A percentile compares a stretch with the other conserved stretches of the same genome.
These are phyloP conservation scores for Meleagris gallopavo DNA, from an alignment of 2,113 vertebrate species.

Conservation along the genomic window DNA sequence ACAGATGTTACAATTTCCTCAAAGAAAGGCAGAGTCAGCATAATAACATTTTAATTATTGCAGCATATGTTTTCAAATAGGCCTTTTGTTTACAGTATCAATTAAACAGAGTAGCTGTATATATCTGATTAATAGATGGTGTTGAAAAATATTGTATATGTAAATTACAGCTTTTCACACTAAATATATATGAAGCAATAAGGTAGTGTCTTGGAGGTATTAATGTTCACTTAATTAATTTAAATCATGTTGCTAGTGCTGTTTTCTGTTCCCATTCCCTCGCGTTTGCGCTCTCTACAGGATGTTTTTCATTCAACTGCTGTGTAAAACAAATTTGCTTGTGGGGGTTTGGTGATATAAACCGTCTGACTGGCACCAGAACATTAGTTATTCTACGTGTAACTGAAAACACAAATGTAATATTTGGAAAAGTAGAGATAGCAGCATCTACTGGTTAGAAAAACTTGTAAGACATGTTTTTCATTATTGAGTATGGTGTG, in stretches of 20 bases:
- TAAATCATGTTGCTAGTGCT: conserved; percentile 61
- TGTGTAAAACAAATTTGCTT: conserved; percentile 73
- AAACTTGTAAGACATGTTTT: rapidly evolving
- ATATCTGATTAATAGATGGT: conserved; percentile 40
- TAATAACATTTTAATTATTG: conserved; percentile 77
- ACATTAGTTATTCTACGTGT: conserved; percentile 28
- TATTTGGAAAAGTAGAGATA: conserved; percentile 15
- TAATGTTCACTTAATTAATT: conserved; percentile 72
- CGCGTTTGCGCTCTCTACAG: conserved; percentile 42
- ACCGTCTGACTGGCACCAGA: conserved; percentile 53
- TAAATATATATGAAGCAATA: conserved; percentile 33
- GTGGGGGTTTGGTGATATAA: conserved; percentile 56
- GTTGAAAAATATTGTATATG: conserved; percentile 48
- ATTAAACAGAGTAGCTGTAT: conserved; percentile 2
- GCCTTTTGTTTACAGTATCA: conserved; percentile 62
- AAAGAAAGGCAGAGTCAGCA: conserved; percentile 78
- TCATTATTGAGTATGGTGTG: neutral
- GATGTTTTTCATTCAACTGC: conserved; percentile 47
- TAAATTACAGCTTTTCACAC: conserved; percentile 63
- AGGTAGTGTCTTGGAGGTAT: conserved; percentile 59
- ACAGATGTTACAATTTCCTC: conserved; percentile 75
- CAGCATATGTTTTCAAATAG: conserved; percentile 64
- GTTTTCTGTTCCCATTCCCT: conserved; percentile 59
- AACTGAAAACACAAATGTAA: conserved; percentile 14
- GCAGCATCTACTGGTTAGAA: conserved; percentile 23